These are phyloP conservation scores for Macropodus opercularis DNA, from an alignment of 2,797 vertebrate genomes.

Conservation along the genomic window DNA sequence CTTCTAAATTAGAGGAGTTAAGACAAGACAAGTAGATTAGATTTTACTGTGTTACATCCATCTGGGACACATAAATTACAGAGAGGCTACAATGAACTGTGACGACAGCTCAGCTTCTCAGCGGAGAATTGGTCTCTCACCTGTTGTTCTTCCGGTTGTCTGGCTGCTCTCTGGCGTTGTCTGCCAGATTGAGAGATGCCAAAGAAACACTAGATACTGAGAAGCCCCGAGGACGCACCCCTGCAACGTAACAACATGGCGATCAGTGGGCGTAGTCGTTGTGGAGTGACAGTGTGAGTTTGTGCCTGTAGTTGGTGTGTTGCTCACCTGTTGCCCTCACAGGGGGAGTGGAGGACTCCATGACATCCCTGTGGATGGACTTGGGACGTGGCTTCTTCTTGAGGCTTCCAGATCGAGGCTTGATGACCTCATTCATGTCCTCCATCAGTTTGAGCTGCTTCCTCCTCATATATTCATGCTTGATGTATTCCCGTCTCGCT, in stretches of 20 bases:
- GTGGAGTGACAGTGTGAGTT: neutral
- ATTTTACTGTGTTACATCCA: too few relatives aligned
- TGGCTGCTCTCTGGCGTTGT: constrained; percentile 88
- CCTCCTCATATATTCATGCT: constrained; percentile 91
- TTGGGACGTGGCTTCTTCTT: constrained; percentile 95
- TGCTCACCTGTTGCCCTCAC: constrained; percentile 86
- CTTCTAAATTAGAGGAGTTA: too few relatives aligned
- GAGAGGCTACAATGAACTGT: too few relatives aligned
- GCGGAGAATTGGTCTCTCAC: constrained; percentile 72
- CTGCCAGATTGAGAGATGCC: constrained; percentile 93
- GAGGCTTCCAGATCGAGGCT: constrained; percentile 86
- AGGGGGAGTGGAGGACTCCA: constrained; percentile 88
- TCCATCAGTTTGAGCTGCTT: constrained; percentile 96
- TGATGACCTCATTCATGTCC: constrained; percentile 93
- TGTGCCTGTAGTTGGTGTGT: neutral
- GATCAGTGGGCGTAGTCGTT: neutral
- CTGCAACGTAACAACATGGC: constrained; percentile 72
- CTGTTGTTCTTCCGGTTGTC: constrained; percentile 93
- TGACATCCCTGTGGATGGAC: constrained; percentile 93
- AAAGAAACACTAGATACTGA: constrained; percentile 95
- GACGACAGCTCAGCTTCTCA: neutral
- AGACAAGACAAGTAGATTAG: too few relatives aligned
- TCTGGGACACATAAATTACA: too few relatives aligned
- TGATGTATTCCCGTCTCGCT: constrained; percentile 91
- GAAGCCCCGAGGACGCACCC: constrained; percentile 87